Base-by-base conservation (phyloP, 2,113 vertebrate genomes). In the Trogon melanurus region DNA sequence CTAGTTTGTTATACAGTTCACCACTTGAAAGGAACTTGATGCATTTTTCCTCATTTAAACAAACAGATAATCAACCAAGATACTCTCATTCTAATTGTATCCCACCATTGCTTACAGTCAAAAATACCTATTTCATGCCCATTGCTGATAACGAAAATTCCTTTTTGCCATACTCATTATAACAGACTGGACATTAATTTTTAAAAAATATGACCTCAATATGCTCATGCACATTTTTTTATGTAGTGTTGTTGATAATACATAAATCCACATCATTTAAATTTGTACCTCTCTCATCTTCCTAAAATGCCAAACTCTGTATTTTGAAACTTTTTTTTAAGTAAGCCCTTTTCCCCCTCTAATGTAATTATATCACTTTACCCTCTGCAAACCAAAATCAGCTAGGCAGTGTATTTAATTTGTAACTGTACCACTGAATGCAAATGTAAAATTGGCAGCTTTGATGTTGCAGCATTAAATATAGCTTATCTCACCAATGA, bases 1-100 rank as follows among this genome's bases (percentile, higher is more conserved):
- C 96, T 95, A 96, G 91, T 96, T 98, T 98, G 94, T 98, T 96
- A 96, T 87, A 41, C 38, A 97, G 96, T 84, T 45, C 62, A 94
- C 93, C 81, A 88, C 65, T 58, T 94, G 76, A 88, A 79, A 95
- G 88, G 87, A 53, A 80, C 74, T 89, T 94, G 91, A 97, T 80
- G 88, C 57, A 73, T 96, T 96, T 93, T 94, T 79, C 62, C 85
- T 81, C 60, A 26, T 74, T 95, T 89, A 96, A 96, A 95, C 75
- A 95, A 97, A 89, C 78, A 87, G 85, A 94, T 48, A 95, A 91
- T 89, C 92, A 96, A 94, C 91, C 58, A 89, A 94, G 79, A 96
- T 95, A 83, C 84, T 92, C 79, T 93, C 74, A 79, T 90, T 91
- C 91, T 95, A 81, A 87, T 89, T 84, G 70, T 75, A 76, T 53